Base-by-base conservation (phyloP, 2,888 invertebrate genomes). In the Ormyrus thymus region DNA sequence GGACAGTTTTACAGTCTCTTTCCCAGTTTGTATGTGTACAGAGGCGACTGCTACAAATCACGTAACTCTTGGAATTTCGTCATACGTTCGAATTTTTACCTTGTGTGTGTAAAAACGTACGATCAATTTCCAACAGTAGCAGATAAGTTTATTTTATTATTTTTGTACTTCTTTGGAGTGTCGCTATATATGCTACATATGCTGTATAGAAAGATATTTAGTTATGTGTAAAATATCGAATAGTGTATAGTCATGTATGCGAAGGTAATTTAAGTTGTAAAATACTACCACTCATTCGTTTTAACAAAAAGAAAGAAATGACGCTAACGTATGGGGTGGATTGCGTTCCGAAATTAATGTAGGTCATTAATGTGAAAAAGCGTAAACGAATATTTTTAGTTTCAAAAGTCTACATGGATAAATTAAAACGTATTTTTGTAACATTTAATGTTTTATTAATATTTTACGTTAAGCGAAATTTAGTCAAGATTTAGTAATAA, bases 91-190 rank as follows among this genome's bases (percentile, higher is more conserved):
- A 9, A 9, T 56, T 75, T 46, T 70, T 48, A 11, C 4, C 48
- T 59, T 66, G 4, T n/a, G 13, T 9, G 61, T 46, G 59, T 15
- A 61, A 13, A 62, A 56, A 68, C 56, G 71, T 50, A 70, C 59
- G 71, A 79, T 79, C 48, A 75, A 79, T 69, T 79, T 75, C 66
- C 75, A 72, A 72, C n/a, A 64, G 76, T 61, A 9, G 9, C 15
- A 48, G 11, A 76, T 7, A 71, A 68, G 72, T 79, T 76, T 53
- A 76, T 79, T 79, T 79, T 79, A 76, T 76, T 79, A 76, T 76
- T 80, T 76, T 80, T 73, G 55, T 76, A 76, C 65, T 74, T 74
- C 62, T 29, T 29, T 29, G 29, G 50, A 72, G 56, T 68, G 62
- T 79, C 56, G 65, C 65, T 68, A 68, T 69, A 59, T 56, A 76